Conservation (phyloP, 2,888 invertebrate genomes). For the Dryobotodes eremita region DNA sequence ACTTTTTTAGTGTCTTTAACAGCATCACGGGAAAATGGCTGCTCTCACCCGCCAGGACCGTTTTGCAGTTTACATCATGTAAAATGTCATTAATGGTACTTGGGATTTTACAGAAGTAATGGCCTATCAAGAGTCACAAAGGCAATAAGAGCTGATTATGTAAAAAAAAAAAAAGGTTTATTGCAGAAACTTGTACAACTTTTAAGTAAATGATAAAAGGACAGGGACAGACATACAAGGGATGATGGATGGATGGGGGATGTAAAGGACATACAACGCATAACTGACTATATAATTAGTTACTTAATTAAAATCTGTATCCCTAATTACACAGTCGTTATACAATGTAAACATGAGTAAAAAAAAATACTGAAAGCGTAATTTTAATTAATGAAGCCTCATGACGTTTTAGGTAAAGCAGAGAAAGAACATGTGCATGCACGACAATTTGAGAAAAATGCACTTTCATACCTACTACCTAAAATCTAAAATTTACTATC, state of each 20-base stretch:
- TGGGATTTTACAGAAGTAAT: not conserved
- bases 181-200: no score
- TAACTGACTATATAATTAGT: not conserved
- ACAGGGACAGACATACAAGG: no score
- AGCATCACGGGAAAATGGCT: not conserved
- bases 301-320: constrained; percentile 23
- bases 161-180: no score
- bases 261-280: constrained; percentile 27
- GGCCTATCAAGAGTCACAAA: not conserved
- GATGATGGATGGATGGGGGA: no score
- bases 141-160: not conserved
- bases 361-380: not conserved
- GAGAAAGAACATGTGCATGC: not conserved
- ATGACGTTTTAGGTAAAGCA: not conserved
- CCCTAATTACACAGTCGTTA: not conserved
- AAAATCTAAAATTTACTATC: not conserved
- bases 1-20: not conserved
- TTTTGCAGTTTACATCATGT: not conserved
- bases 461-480: not conserved
- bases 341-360: not conserved
- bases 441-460: not conserved
- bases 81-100: not conserved
- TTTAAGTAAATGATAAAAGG: no score
- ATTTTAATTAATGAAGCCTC: not conserved
- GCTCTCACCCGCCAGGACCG: no score